These are phyloP conservation scores for Ophiothrix spiculata DNA, from an alignment of 35 echinoderm and acorn worm species.

Conservation along the genomic window DNA sequence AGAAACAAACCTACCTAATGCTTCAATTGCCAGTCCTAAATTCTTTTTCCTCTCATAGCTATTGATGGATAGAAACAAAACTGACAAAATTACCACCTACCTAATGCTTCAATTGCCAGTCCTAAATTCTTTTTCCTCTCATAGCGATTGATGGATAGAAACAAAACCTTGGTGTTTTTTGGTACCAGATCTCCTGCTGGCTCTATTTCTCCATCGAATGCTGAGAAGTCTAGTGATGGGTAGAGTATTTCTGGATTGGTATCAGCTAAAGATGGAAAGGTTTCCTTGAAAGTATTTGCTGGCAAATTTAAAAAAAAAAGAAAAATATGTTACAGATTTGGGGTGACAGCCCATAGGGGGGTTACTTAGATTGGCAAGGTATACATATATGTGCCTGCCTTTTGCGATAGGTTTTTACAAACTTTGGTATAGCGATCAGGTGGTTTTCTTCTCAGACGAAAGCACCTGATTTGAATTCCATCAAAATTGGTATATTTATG, in stretches of 20 bases:
- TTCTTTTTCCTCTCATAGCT: constrained; percentile 98
- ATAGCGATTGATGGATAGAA: constrained; percentile 94
- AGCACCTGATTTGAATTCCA: no score
- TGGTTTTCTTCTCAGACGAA: no score
- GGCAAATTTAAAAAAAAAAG: constrained; percentile 5
- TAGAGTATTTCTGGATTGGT: constrained; percentile 83
- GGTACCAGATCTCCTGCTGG: constrained; percentile 71
- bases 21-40: constrained; percentile 78
- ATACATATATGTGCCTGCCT: no score
- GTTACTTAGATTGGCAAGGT: no score
- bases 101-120: constrained; percentile 81
- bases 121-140: constrained; percentile 96
- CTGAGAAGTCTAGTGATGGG: constrained; percentile 84
- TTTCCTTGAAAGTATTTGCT: constrained; percentile 87
- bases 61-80: constrained; percentile 95
- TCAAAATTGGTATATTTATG: no score
- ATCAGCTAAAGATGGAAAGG: constrained; percentile 64
- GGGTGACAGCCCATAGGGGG: no score
- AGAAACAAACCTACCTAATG: constrained; percentile 91
- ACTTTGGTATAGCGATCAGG: no score
- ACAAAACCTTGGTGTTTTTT: constrained; percentile 36
- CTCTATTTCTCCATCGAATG: constrained; percentile 67
- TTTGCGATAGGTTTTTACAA: no score
- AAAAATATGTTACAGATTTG: neutral
- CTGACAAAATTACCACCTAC: no score